A percentile compares a stretch with the other conserved stretches of the same genome.
Conservation (phyloP, 2,888 invertebrate genomes). For the Drosophila putrida region DNA sequence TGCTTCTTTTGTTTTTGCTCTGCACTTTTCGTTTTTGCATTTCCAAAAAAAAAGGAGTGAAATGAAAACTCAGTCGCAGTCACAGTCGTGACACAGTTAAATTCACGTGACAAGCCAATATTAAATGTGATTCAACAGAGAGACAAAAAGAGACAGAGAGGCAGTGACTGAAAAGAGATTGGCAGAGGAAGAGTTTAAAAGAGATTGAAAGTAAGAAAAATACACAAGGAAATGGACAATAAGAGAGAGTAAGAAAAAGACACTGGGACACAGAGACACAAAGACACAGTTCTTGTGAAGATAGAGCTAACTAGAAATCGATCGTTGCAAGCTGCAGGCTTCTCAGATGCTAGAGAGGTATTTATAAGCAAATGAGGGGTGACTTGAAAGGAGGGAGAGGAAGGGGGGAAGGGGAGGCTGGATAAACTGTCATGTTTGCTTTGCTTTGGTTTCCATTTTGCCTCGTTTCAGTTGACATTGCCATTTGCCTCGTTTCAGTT, state of each 20-base stretch:
- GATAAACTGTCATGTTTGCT: constrained; percentile 55
- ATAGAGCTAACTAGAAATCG: constrained; percentile 53
- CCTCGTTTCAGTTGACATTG: constrained; percentile 28
- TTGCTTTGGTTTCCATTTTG: constrained; percentile 19
- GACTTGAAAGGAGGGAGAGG: too few relatives aligned
- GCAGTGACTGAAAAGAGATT: not conserved
- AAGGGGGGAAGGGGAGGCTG: not conserved
- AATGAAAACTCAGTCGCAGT: constrained; percentile 53
- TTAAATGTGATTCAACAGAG: constrained; percentile 74
- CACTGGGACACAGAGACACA: not conserved
- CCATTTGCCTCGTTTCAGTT: constrained; percentile 34
- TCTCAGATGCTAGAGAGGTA: not conserved
- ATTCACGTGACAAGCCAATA: constrained; percentile 80
- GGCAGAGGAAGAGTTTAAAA: not conserved
- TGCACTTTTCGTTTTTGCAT: constrained; percentile 36
- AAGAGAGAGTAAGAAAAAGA: not conserved
- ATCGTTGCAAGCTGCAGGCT: constrained; percentile 47
- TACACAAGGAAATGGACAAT: not conserved
- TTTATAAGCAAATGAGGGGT: not conserved
- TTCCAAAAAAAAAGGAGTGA: constrained; percentile 32
- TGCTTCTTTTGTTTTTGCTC: not conserved
- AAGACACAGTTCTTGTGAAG: not conserved
- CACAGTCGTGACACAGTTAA: constrained; percentile 68
- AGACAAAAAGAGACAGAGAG: constrained; percentile 6
- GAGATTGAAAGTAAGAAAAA: not conserved